Evolutionary conservation across 2,888 invertebrate genomes (phyloP).

Genomic region (Pterobdella sp.): DNA sequence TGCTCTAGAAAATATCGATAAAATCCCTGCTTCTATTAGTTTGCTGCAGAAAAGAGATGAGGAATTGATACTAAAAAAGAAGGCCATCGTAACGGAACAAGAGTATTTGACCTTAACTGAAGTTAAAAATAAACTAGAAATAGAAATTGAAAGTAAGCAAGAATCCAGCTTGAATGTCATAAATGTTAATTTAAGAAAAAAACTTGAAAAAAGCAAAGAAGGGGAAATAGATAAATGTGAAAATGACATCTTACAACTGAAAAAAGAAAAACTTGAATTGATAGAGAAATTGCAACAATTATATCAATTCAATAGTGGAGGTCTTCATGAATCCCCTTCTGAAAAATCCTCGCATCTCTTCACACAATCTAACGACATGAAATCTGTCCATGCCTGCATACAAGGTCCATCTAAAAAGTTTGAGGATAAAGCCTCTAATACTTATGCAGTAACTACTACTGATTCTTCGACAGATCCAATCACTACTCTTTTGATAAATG

Average conservation of each 20-base stretch:
- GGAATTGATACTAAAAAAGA: neutral
- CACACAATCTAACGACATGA: too few relatives aligned
- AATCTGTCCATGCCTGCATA: too few relatives aligned
- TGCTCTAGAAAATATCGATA: neutral
- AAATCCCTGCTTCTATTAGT: too few relatives aligned
- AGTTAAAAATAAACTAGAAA: slow-evolving; percentile 16
- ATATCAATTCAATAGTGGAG: neutral
- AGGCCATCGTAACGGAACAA: neutral
- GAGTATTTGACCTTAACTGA: slow-evolving; percentile 21
- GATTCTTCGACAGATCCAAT: too few relatives aligned
- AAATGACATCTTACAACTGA: slow-evolving; percentile 12
- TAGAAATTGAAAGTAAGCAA: neutral
- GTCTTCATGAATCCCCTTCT: neutral
- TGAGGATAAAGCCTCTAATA: too few relatives aligned
- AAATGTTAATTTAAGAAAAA: neutral
- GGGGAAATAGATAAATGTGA: neutral
- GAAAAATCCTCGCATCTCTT: neutral
- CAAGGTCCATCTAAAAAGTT: too few relatives aligned
- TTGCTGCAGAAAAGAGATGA: neutral
- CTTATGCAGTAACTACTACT: too few relatives aligned
- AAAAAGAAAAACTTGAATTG: slow-evolving; percentile 1
- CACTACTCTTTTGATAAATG: too few relatives aligned
- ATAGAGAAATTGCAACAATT: slow-evolving; percentile 20
- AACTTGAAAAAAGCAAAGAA: neutral
- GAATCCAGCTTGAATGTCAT: neutral